Evolutionary conservation across 2,113 vertebrate genomes (phyloP).

Genomic region (Nesogale talazaci): DNA sequence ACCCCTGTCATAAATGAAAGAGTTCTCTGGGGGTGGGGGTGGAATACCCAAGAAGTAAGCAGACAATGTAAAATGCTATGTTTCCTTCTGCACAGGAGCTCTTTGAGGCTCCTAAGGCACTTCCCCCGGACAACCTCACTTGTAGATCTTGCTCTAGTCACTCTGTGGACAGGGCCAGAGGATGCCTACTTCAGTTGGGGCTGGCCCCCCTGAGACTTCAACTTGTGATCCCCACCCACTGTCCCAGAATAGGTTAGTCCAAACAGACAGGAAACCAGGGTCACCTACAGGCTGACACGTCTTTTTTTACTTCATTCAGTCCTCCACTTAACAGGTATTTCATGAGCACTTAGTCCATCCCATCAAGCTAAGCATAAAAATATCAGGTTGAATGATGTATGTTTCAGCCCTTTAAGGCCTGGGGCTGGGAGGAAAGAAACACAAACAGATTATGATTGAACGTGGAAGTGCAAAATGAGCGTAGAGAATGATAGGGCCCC

Average conservation of each 20-base stretch:
- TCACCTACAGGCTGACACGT: background rate
- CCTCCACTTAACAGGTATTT: constrained; percentile 50
- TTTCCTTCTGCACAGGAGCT: background rate
- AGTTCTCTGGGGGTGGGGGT: background rate
- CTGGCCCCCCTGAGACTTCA: background rate
- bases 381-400: background rate
- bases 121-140: background rate
- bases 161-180: background rate
- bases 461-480: background rate
- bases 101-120: background rate
- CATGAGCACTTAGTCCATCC: background rate
- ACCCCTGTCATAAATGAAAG: too few species aligned
- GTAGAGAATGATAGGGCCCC: background rate
- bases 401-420: background rate
- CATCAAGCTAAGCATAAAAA: background rate
- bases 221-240: background rate
- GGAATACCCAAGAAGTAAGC: background rate
- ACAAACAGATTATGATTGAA: background rate
- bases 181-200: background rate
- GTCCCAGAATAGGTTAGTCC: background rate
- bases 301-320: constrained; percentile 19
- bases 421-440: background rate
- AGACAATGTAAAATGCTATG: background rate
- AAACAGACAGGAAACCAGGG: constrained; percentile 11
- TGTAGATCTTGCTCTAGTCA: background rate